Base-by-base conservation (phyloP, 2,888 invertebrate species). In the Amphimallon solstitiale region DNA sequence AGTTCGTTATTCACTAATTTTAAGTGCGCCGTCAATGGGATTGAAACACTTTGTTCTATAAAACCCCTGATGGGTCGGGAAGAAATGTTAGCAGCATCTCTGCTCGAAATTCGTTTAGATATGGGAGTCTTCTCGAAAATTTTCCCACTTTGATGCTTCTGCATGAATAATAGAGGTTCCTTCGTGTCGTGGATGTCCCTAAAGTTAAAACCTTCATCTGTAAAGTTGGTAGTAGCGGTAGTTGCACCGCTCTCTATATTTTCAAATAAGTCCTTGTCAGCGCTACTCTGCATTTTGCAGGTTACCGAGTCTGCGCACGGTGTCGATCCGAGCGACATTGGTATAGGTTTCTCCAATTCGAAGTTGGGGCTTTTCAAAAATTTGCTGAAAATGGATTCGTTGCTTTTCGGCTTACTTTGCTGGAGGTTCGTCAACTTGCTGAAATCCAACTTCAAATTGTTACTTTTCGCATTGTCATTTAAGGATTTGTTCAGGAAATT, bases 1-100 rank as follows among this genome's bases (percentile, higher is more conserved):
- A 92, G 86, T 5, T 92, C 91, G 68, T 89, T 89, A 66, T 91
- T 90, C 0, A 92, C 87, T 9, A 93, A 84, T 70, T 88, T 87
- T 56, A 88, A 84, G 74, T 93, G 92, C 17, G 88, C 86, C 7
- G 86, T 85, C 2, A 93, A 78, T 0, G 93, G 92, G 65, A 91
- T 81, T 76, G 88, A 84, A 1, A 93, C 86, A 60, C 81, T 80
- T 64, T 81, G 78, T 38, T 79, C 73, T 49, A 82, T 70, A 68
- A 78, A 78, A 29, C 78, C 69, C 35, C 77, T 76, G 35, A 80
- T 69, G 45, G 78, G 78, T 63, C 76, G 77, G 6, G 75, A 76
- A 12, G 76, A 76, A 1, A 79, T 29, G 69, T 73, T 72, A 80
- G 83, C 7, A 79, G 86, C 72, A 74, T 84, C 76, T 83, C 85